Evolutionary conservation across 2,797 vertebrate genomes (phyloP).

Genomic region (Crax fasciolata): DNA sequence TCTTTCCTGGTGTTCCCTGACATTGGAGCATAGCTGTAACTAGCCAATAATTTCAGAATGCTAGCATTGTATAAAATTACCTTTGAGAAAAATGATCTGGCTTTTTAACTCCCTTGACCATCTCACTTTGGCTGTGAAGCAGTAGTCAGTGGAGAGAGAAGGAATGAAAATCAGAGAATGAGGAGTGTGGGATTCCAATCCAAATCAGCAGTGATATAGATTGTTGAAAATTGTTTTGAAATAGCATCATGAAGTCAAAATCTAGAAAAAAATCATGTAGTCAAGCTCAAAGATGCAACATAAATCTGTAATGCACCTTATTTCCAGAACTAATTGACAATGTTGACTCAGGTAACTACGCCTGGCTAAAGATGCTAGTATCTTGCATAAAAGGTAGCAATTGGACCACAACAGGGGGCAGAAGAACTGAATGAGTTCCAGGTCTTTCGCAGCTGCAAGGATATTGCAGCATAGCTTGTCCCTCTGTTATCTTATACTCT

Average conservation of each 20-base stretch:
- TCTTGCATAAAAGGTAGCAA: background rate
- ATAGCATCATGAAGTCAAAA: background rate
- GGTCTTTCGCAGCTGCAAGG: background rate
- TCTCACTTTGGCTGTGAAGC: background rate
- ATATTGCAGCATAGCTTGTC: background rate
- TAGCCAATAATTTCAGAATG: background rate
- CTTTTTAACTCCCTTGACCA: background rate
- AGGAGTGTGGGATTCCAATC: background rate
- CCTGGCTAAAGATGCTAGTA: background rate
- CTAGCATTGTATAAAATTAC: background rate
- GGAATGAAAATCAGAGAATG: background rate
- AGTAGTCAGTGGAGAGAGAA: background rate
- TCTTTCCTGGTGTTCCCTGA: background rate
- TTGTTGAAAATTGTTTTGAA: background rate
- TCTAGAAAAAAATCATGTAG: background rate
- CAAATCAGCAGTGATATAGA: background rate
- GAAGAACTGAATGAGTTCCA: background rate
- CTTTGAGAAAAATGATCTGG: background rate
- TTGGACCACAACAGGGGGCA: background rate
- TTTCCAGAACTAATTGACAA: background rate
- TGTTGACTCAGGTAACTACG: background rate
- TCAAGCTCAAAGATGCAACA: background rate
- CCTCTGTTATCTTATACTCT: background rate
- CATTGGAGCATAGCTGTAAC: background rate
- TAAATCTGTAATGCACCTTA: background rate